phyloP scores from a whole-genome alignment of 1,140 invertebrate species.

The Apis cerana region DNA sequence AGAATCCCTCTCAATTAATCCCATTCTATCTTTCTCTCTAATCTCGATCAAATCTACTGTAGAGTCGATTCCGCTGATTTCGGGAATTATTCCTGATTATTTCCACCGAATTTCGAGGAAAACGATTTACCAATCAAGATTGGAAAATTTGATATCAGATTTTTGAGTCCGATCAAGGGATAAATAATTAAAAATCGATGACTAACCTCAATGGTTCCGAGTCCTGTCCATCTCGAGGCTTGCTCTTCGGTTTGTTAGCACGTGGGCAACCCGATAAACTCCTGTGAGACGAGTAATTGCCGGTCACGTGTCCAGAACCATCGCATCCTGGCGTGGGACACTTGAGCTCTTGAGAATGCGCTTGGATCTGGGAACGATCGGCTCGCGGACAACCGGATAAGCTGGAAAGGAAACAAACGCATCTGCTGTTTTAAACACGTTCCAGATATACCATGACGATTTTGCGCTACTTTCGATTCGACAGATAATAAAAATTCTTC shows the following conservation, averaged over 20 bases:
- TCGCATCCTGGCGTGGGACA: slow-evolving; percentile 96
- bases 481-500: neutral
- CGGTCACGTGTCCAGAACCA: slow-evolving; percentile 92
- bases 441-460: slow-evolving; percentile 58
- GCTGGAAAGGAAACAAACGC: slow-evolving; percentile 77
- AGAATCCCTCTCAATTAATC: slow-evolving; percentile 38
- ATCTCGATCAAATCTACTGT: slow-evolving; percentile 3
- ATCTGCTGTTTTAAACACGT: slow-evolving; percentile 28
- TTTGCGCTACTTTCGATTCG: slow-evolving; percentile 36
- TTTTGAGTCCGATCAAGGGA: too few species aligned
- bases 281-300: slow-evolving; percentile 92
- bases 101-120: neutral
- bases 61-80: slow-evolving; percentile 9
- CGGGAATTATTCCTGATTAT: neutral
- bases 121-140: neutral
- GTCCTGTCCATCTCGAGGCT: slow-evolving; percentile 94
- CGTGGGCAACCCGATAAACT: slow-evolving; percentile 92
- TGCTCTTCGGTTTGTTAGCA: slow-evolving; percentile 95
- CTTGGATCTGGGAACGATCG: slow-evolving; percentile 88
- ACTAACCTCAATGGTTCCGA: slow-evolving; percentile 92
- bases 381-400: slow-evolving; percentile 89
- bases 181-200: neutral
- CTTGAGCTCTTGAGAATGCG: slow-evolving; percentile 90
- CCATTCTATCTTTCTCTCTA: slow-evolving; percentile 31
- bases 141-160: neutral